Base-by-base conservation (phyloP, 2,113 vertebrate species). In the Quiscalus mexicanus region DNA sequence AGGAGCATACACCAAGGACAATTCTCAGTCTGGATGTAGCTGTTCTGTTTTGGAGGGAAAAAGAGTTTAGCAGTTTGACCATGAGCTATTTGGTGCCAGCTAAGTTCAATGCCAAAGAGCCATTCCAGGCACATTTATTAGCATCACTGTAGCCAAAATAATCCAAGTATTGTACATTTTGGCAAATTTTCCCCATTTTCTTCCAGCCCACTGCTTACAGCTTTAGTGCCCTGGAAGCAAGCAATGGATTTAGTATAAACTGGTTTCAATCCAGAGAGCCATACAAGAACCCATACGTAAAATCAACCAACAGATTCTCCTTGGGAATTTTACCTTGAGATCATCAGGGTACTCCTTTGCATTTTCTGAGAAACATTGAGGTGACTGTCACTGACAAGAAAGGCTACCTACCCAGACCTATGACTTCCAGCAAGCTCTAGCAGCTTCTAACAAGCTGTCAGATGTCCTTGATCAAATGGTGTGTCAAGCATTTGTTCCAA, bases 131-230 rank as follows among this genome's bases (percentile, higher is more conserved):
- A 56, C 41, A 44, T 87, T 94, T 84, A 71, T 82, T 87, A 87
- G 22, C 35, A 60, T 33, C 31, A 2, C 5, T 87, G 28, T 41
- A 87, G 84, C 84, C 94, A 94, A 95, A 91, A 93, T 89, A 96
- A 89, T 81, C 44, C 33, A 71, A 75, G 47, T 74, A 50, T 74
- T 88, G 52, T 84, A 60, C 39, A 53, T 92, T 91, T 94, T 92
- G 84, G 69, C 42, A 56, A 44, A 11, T 85, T 84, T 59, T 24
- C 15, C 19, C 49, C 16, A 15, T 84, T 59, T 27, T 71, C n/a
- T 90, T 80, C 39, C 56, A 92, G 42, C 21, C 30, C n/a, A 65
- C 55, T 10, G 2, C 67, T 90, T 53, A 79, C 10, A 74, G 4
- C 69, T 89, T 30, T 23, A 86, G 42, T 55, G 6, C 12, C 15